Evolutionary conservation across 2,113 vertebrate genomes (phyloP).

Genomic region (Embiotoca jacksoni): DNA sequence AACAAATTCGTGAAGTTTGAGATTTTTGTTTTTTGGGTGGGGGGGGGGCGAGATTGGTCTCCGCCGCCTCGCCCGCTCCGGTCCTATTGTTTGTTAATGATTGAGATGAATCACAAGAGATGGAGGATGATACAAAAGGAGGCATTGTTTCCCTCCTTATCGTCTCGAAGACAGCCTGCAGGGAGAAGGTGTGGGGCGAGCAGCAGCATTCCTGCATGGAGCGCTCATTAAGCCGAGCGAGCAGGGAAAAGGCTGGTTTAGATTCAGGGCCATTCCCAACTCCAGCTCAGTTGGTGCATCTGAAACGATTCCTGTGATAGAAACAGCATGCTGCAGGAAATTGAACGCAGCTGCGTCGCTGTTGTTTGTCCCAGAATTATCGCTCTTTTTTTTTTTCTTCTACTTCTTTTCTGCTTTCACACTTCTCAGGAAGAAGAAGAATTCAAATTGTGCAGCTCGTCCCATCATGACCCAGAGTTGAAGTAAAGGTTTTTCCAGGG

Average conservation of each 20-base stretch:
- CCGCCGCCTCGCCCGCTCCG: too few relatives aligned
- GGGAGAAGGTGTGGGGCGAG: constrained; percentile 67
- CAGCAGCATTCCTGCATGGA: constrained; percentile 63
- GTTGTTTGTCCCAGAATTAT: constrained; percentile 69
- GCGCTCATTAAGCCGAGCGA: constrained; percentile 67
- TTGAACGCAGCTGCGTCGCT: constrained; percentile 75
- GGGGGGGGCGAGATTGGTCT: too few relatives aligned
- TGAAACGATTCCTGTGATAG: constrained; percentile 74
- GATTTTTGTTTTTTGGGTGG: constrained; percentile 1
- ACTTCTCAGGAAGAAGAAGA: constrained; percentile 16
- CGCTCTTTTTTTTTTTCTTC: constrained; percentile 4
- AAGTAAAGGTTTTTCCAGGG: too few relatives aligned
- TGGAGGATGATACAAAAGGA: constrained; percentile 29
- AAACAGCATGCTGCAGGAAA: constrained; percentile 79
- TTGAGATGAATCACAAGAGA: constrained; percentile 14
- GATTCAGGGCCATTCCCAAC: constrained; percentile 73
- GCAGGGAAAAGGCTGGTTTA: constrained; percentile 69
- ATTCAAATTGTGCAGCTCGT: neutral
- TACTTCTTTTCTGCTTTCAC: constrained; percentile 15
- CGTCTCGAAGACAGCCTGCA: constrained; percentile 28
- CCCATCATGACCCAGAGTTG: too few relatives aligned
- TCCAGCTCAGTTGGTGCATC: constrained; percentile 65
- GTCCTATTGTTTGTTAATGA: neutral
- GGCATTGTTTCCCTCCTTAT: constrained; percentile 29
- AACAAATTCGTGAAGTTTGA: constrained; percentile 33